Percentiles rank a stretch among this genome's conserved stretches.
These are phyloP conservation scores for Arvicanthis niloticus DNA, from an alignment of 2,113 vertebrate genomes.

Conservation along the genomic window DNA sequence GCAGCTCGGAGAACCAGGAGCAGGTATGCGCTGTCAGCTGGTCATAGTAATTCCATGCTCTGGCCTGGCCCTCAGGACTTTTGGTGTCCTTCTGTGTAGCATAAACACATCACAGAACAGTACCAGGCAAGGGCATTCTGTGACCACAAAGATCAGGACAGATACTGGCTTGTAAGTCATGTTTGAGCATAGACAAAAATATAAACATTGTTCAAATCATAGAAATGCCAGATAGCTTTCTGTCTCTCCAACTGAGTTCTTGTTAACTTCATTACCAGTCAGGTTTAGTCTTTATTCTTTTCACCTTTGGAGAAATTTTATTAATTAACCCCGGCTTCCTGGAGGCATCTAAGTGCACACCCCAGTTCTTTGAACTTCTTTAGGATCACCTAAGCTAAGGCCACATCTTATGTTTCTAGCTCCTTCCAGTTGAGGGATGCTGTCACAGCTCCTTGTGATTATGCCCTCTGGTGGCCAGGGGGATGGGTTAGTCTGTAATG, in stretches of 20 bases:
- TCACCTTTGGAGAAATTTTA: background rate
- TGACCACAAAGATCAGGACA: background rate
- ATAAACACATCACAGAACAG: background rate
- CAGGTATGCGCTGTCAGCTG: background rate
- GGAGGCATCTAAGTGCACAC: background rate
- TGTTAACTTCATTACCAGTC: background rate
- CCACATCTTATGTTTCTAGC: background rate
- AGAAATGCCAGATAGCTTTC: background rate
- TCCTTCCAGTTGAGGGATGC: background rate
- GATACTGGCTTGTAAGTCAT: background rate
- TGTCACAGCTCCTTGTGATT: background rate
- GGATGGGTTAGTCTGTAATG: background rate
- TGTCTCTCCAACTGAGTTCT: rapidly evolving
- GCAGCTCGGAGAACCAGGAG: background rate
- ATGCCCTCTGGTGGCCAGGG: too few species aligned
- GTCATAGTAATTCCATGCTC: rapidly evolving
- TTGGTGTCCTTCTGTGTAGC: background rate
- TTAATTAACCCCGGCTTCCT: background rate
- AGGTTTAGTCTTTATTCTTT: background rate
- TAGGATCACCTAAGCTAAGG: background rate
- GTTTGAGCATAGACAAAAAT: background rate
- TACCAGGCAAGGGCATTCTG: background rate
- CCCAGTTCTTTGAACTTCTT: background rate
- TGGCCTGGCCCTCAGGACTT: background rate
- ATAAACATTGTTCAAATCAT: background rate